Conservation (phyloP, 2,797 vertebrate species). For the Pyrrhura leucotis region DNA sequence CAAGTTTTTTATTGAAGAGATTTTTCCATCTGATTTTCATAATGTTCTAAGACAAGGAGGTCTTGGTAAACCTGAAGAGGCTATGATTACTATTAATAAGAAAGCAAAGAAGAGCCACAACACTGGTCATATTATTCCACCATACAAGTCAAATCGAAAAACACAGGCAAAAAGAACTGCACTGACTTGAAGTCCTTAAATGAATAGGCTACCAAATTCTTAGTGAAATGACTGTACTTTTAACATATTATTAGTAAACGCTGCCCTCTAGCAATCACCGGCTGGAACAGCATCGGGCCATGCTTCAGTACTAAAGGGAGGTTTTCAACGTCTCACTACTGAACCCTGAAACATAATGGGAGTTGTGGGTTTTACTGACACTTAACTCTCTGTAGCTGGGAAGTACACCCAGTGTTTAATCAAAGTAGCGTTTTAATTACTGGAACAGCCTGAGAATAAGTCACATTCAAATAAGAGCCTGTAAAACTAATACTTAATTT, state of each 20-base stretch:
- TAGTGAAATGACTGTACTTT: background rate
- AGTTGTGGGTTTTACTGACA: rapidly evolving
- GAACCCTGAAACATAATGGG: rapidly evolving
- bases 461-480: background rate
- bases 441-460: background rate
- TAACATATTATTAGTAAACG: constrained; percentile 26
- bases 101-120: background rate
- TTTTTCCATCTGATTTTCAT: background rate
- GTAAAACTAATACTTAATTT: background rate
- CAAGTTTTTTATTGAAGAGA: background rate
- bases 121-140: background rate
- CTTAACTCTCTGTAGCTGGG: too few species aligned
- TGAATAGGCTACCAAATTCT: background rate
- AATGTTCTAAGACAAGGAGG: background rate
- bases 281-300: background rate
- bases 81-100: background rate
- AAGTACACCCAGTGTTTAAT: background rate
- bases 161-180: background rate
- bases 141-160: background rate
- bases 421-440: background rate
- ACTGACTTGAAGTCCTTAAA: background rate
- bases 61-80: background rate
- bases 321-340: rapidly evolving
- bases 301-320: rapidly evolving
- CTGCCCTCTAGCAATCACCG: constrained; percentile 65